Percentiles rank a stretch among this genome's conserved stretches.
Evolutionary conservation across 2,113 vertebrate species (phyloP).

Genomic region (Grantiella picta): DNA sequence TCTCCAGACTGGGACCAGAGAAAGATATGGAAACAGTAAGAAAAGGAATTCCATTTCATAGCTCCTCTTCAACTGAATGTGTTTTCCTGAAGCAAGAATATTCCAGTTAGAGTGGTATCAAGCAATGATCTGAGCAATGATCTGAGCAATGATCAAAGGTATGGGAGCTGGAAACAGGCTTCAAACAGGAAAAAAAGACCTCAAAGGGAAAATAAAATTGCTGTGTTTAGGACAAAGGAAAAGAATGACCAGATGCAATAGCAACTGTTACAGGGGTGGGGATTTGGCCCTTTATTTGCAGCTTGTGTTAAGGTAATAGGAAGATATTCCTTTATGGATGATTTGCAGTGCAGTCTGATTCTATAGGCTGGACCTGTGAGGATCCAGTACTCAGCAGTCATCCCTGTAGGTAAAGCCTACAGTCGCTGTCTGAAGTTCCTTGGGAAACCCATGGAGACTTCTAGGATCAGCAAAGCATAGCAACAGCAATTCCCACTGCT

Average conservation of each 20-base stretch:
- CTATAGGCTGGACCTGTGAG: neutral
- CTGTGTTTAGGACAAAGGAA: neutral
- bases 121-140: neutral
- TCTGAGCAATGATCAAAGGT: neutral
- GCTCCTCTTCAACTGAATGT: neutral
- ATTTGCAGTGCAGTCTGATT: neutral
- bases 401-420: neutral
- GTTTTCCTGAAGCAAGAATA: neutral
- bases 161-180: neutral
- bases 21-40: neutral
- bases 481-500: constrained; percentile 18
- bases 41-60: neutral
- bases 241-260: neutral
- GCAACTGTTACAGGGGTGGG: neutral
- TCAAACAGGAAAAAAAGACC: neutral
- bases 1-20: neutral
- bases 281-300: neutral
- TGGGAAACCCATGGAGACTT: neutral
- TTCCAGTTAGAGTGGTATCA: neutral
- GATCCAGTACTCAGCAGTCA: neutral
- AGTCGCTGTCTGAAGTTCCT: neutral
- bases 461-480: neutral
- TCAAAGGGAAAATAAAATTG: neutral
- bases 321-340: accelerated
- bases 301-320: neutral